phyloP scores from a whole-genome alignment of 1,140 invertebrate species.

The Portunus trituberculatus region DNA sequence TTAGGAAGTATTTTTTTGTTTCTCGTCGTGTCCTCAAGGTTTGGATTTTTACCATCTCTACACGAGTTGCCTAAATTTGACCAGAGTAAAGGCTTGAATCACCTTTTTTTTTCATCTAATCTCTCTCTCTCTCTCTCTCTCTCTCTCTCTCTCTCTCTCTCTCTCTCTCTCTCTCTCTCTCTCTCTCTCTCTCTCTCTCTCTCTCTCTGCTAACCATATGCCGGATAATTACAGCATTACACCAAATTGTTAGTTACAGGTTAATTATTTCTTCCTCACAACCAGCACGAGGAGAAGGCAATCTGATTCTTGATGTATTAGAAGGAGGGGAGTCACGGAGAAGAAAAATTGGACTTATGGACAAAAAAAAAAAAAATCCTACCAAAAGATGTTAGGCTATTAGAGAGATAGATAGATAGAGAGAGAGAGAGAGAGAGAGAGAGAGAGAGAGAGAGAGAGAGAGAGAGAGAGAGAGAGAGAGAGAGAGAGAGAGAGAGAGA shows the following conservation, averaged over 20 bases:
- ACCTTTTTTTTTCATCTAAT: too few species aligned
- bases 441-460: too few species aligned
- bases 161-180: not conserved
- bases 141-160: too few species aligned
- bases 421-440: too few species aligned
- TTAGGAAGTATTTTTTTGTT: not conserved
- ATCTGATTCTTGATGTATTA: not conserved
- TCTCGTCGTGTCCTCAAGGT: not conserved
- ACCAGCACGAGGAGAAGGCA: not conserved
- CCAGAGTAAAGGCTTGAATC: not conserved
- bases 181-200: not conserved
- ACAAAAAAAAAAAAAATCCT: too few species aligned
- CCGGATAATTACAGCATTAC: constrained; percentile 4
- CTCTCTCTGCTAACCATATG: constrained; percentile 21
- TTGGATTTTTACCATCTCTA: not conserved
- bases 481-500: too few species aligned
- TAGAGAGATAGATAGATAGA: too few species aligned
- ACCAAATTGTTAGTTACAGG: not conserved
- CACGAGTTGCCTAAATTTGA: constrained; percentile 2
- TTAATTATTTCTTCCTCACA: constrained; percentile 2
- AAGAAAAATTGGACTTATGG: too few species aligned
- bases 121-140: too few species aligned
- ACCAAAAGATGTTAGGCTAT: too few species aligned
- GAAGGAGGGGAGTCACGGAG: not conserved
- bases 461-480: too few species aligned